These are phyloP conservation scores for Euphydryas editha DNA, from an alignment of 2,888 invertebrate genomes.

Conservation along the genomic window DNA sequence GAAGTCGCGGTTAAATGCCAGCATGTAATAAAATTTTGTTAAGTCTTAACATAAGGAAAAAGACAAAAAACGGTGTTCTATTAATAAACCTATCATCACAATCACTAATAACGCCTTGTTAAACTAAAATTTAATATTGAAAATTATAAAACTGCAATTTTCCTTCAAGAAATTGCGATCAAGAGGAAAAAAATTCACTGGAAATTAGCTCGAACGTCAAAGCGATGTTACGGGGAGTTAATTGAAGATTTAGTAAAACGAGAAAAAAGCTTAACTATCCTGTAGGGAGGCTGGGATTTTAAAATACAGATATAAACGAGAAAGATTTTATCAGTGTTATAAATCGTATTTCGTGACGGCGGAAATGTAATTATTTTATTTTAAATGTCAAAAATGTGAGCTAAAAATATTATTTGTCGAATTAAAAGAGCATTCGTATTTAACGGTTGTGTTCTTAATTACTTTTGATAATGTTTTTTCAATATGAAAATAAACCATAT, in stretches of 20 bases:
- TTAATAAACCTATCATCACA: background rate
- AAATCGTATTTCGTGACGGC: too few species aligned
- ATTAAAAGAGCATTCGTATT: too few species aligned
- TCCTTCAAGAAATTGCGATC: conserved; percentile 25
- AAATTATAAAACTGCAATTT: conserved; percentile 17
- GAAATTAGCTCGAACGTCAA: conserved; percentile 36
- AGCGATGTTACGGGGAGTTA: conserved; percentile 32
- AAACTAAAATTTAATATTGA: background rate
- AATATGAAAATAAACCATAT: too few species aligned
- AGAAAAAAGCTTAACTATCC: conserved; percentile 26
- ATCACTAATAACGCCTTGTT: background rate
- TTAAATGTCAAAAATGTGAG: too few species aligned
- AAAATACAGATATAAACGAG: background rate
- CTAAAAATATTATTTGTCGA: too few species aligned
- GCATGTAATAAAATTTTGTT: too few species aligned
- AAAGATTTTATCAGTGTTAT: background rate
- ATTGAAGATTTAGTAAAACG: conserved; percentile 37
- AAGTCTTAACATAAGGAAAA: background rate
- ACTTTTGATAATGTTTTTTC: too few species aligned
- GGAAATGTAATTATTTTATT: too few species aligned
- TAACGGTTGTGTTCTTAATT: too few species aligned
- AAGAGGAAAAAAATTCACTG: conserved; percentile 27
- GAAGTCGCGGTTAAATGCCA: too few species aligned
- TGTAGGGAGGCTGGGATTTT: background rate
- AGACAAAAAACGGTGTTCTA: background rate